Evolutionary conservation across 2,888 invertebrate species (phyloP).

Genomic region (Apodemia duryi): DNA sequence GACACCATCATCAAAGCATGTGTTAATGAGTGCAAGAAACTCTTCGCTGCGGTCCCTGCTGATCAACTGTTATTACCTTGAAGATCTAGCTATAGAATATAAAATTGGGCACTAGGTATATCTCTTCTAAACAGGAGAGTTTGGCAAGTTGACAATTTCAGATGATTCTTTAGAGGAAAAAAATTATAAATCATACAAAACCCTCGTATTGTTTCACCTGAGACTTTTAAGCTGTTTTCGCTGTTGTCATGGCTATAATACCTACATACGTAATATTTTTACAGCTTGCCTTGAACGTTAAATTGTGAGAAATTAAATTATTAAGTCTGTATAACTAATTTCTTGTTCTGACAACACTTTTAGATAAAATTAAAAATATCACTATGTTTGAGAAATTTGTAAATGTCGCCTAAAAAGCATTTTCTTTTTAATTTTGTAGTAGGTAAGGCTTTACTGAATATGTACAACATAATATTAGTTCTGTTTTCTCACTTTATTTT

Average conservation of each 20-base stretch:
- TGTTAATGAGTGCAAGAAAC: conserved; percentile 64
- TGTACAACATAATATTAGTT: neutral
- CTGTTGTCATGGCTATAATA: too few species aligned
- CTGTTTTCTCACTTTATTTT: neutral
- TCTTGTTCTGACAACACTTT: too few species aligned
- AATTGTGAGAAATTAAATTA: too few species aligned
- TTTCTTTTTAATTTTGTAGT: neutral
- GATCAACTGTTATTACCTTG: conserved; percentile 46
- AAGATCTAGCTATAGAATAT: neutral
- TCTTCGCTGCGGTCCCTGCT: conserved; percentile 61
- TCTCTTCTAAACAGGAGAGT: neutral
- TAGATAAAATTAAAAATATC: too few species aligned
- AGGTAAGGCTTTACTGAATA: neutral
- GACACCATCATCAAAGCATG: conserved; percentile 67
- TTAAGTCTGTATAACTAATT: too few species aligned
- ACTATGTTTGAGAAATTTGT: neutral
- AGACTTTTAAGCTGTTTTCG: neutral
- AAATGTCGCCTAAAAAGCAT: neutral
- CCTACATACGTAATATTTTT: too few species aligned
- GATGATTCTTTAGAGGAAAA: neutral
- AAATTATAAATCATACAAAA: neutral
- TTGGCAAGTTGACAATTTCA: neutral
- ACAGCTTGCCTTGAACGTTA: too few species aligned
- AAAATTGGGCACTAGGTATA: neutral
- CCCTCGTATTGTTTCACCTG: neutral